Base-by-base conservation (phyloP, 2,888 invertebrate genomes). In the Tenthredo amoena region DNA sequence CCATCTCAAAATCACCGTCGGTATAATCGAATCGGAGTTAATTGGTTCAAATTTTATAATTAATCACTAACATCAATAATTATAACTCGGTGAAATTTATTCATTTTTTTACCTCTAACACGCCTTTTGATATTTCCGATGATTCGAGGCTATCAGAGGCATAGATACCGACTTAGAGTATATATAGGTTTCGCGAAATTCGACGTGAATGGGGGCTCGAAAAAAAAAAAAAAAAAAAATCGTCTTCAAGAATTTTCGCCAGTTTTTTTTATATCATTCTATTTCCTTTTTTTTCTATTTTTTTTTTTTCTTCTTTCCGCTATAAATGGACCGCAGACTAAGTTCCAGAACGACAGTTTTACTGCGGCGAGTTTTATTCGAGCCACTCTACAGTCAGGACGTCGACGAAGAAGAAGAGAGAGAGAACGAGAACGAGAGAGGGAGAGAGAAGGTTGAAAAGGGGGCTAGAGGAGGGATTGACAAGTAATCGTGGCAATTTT, bases 401-500 rank as follows among this genome's bases (percentile, higher is more conserved):
- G 18, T 68, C 15, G 31, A 3, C 34, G 15, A 15, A 31, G 34
- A 6, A 10, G 31, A 10, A 10, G 31, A 26, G 26, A 31, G 5
- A 65, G 15, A 12, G 31, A 18, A n/a, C n/a, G 68, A 34, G 15
- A 31, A 0, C 34, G 31, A 34, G 12, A 34, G 0, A 31, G 10
- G 5, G 26, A 6, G 15, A 21, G n/a, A 62, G 10, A 10, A 9
- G 62, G 62, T 26, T 12, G 21, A 62, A 26, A 26, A 26, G 10
- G 62, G 21, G 26, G 26, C 62, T 26, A 68, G 15, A 34, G 6
- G 34, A 26, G 21, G 34, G 18, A 68, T 68, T 34, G 68, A 34
- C 68, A 68, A 68, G 34, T 68, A 68, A 68, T 68, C 68, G 68
- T 68, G 18, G 34, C 34, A 68, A 68, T 68, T 68, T 68, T 68